Conservation (phyloP, 2,113 vertebrate genomes). For the Leptobrachium leishanense region DNA sequence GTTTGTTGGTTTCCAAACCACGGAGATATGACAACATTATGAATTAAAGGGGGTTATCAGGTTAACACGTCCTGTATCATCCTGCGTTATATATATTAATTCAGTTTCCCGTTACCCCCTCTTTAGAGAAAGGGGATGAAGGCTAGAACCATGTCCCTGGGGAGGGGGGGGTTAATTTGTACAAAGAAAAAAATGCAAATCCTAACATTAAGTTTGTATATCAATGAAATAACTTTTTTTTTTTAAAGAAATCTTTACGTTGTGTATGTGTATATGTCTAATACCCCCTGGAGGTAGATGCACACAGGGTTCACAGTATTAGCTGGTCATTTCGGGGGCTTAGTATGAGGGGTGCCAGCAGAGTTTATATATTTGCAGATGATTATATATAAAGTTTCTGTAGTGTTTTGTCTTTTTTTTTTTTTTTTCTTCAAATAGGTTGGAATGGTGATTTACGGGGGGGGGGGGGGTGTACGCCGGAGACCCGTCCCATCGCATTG, state of each 20-base stretch:
- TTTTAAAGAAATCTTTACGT: slow-evolving; percentile 35
- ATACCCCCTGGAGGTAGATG: slow-evolving; percentile 35
- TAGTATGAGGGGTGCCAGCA: slow-evolving; percentile 13
- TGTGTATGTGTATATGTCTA: slow-evolving; percentile 40
- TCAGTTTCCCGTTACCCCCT: neutral
- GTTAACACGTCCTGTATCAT: neutral
- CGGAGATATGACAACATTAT: neutral
- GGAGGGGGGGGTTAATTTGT: slow-evolving; percentile 1
- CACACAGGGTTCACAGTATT: slow-evolving; percentile 39
- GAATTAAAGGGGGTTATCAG: neutral
- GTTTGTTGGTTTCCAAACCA: slow-evolving; percentile 22
- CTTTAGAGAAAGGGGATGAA: neutral
- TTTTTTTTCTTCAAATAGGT: no score
- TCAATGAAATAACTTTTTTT: slow-evolving; percentile 46
- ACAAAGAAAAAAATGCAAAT: slow-evolving; percentile 26
- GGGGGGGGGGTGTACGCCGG: no score
- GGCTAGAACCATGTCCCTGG: slow-evolving; percentile 25
- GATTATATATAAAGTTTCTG: slow-evolving; percentile 25
- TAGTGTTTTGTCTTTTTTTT: neutral
- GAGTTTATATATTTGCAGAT: slow-evolving; percentile 38
- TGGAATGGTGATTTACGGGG: no score
- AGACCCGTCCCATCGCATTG: no score
- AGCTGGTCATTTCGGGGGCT: slow-evolving; percentile 20
- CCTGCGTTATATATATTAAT: neutral
- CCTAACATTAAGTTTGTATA: slow-evolving; percentile 44